Evolutionary conservation across 2,888 invertebrate genomes (phyloP).

Genomic region (Antheraea assamensis): DNA sequence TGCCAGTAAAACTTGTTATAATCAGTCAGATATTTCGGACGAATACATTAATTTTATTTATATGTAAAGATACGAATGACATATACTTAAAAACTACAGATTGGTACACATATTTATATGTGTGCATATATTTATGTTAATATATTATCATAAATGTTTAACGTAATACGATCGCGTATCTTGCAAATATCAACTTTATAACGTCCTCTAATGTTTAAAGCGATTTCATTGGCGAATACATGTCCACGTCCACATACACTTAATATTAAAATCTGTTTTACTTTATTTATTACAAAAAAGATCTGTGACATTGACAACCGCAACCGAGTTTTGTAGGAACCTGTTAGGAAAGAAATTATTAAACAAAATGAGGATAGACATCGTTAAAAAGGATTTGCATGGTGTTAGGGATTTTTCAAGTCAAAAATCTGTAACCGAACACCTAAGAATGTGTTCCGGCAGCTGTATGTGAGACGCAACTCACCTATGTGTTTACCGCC

Average conservation of each 20-base stretch:
- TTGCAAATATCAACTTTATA: neutral
- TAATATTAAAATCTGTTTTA: neutral
- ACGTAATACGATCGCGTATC: neutral
- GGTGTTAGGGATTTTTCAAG: too few species aligned
- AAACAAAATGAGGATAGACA: too few species aligned
- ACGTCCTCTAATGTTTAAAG: neutral
- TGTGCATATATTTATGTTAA: neutral
- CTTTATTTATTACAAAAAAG: neutral
- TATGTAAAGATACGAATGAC: neutral
- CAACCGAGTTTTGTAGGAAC: neutral
- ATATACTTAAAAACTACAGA: neutral
- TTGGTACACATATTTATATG: neutral
- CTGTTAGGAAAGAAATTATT: too few species aligned
- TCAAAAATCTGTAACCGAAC: too few species aligned
- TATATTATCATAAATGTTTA: neutral
- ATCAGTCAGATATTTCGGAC: too few species aligned
- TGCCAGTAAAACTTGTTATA: too few species aligned
- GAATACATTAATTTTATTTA: too few species aligned
- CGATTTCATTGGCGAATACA: neutral
- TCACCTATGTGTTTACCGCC: too few species aligned
- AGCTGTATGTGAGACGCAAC: too few species aligned
- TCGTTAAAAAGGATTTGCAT: too few species aligned
- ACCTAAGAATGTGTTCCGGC: too few species aligned
- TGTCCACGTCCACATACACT: neutral
- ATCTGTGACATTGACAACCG: neutral